Evolutionary conservation across 2,797 vertebrate genomes (phyloP).

Genomic region (Vireo griseus): DNA sequence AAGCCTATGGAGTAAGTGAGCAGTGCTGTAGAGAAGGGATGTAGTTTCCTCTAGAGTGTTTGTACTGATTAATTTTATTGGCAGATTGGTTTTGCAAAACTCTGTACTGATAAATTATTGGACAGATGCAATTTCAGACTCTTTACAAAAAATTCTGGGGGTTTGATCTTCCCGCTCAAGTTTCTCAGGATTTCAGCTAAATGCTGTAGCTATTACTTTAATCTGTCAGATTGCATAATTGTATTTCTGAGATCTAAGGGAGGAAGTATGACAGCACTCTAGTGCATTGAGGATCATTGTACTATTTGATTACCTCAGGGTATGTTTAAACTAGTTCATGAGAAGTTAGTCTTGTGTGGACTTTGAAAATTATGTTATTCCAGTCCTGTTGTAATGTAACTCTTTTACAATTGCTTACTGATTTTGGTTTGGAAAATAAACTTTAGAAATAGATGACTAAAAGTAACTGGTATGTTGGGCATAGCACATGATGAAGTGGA

Average conservation of each 20-base stretch:
- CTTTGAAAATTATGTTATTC: neutral
- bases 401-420: neutral
- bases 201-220: neutral
- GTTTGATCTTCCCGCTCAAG: neutral
- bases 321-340: constrained; percentile 36
- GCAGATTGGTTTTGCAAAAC: neutral
- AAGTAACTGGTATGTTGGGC: neutral
- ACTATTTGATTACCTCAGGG: neutral
- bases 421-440: neutral
- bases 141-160: neutral
- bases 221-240: neutral
- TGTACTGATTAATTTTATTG: neutral
- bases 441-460: neutral
- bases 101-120: neutral
- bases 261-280: neutral
- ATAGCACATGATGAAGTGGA: neutral
- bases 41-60: neutral
- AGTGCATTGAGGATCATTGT: neutral
- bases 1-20: neutral
- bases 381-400: neutral
- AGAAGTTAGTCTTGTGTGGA: neutral
- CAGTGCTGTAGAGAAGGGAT: neutral
- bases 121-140: fast-evolving
- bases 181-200: neutral
- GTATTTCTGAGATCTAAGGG: neutral